Evolutionary conservation across 2,888 invertebrate species (phyloP).

Genomic region (Idaea biselata): DNA sequence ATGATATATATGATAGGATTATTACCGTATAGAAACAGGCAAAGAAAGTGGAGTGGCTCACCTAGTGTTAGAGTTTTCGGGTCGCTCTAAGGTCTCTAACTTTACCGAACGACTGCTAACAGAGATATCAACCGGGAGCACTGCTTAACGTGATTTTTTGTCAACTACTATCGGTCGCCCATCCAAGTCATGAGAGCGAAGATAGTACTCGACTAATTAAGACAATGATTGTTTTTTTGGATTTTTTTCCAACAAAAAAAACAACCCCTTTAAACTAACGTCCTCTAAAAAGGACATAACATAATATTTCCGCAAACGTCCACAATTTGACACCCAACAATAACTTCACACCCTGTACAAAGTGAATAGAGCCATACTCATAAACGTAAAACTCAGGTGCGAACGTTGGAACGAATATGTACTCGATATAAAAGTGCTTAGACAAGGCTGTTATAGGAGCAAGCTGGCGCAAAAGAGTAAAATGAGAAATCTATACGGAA

Average conservation of each 20-base stretch:
- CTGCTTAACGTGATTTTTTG: too few species aligned
- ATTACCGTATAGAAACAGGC: too few species aligned
- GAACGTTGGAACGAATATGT: slow-evolving; percentile 20
- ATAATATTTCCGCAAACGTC: slow-evolving; percentile 11
- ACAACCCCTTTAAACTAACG: neutral
- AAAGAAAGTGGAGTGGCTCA: too few species aligned
- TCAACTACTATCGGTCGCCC: too few species aligned
- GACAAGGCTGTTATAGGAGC: slow-evolving; percentile 15
- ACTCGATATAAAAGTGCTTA: slow-evolving; percentile 31
- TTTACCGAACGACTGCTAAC: neutral
- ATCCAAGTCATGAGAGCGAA: too few species aligned
- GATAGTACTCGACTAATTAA: too few species aligned
- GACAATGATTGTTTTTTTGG: too few species aligned
- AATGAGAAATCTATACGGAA: neutral
- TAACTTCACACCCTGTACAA: slow-evolving; percentile 11
- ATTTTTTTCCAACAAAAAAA: neutral
- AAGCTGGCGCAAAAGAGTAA: neutral
- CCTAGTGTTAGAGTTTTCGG: too few species aligned
- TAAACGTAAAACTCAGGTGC: slow-evolving; percentile 45
- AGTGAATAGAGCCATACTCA: slow-evolving; percentile 30
- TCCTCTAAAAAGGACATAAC: neutral
- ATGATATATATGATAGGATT: too few species aligned
- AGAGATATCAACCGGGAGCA: too few species aligned
- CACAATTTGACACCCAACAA: slow-evolving; percentile 27
- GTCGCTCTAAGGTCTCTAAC: neutral